Evolutionary conservation across 2,888 invertebrate species (phyloP), one percentile per base, ranked within the genome.

Genomic region (Sesia apiformis): DNA sequence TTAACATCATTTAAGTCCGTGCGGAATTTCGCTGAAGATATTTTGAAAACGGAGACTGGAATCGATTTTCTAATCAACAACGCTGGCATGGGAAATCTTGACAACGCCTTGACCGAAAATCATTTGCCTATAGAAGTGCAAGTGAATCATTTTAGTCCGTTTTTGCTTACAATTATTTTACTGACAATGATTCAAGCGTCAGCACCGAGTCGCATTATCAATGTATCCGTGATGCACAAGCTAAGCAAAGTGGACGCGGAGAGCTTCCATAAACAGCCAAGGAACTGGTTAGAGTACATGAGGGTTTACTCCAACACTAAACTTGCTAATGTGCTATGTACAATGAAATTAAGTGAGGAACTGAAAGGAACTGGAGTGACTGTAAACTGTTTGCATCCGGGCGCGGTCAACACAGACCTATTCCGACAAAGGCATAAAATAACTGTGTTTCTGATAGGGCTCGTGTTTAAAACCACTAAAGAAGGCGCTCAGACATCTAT

Each of bases 81-180:
- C 73, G 97, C 97, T 3, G 97, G 96, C 3, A 94, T 93, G 0
- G 91, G 94, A 59, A 91, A 91, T 2, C 90, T 93, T 59, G 90
- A 89, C 38, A 92, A 91, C 57, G 90, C 90, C 40, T 89, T 92
- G 57, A 94, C 95, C 38, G 93, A 93, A 70, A 96, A 97, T 71
- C 94, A 94, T 1, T 80, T 97, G 54, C 97, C 97, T 66, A 79
- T 93, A 63, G 96, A 95, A 23, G 94, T 95, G 91, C 97, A 95
- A 39, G 94, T 96, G 3, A 98, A 98, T 77, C 94, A 97, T 71
- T 96, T 95, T 76, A 96, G 97, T 0, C 96, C 96, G 8, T 98
- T 97, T 76, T 87, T 98, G 49, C 90, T 98, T 23, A 97, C 97
- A 0, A 94, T 95, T 74, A 90, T 97, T 8, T 87, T 98, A 5